Conservation (phyloP, 2,888 invertebrate genomes). For the Heliconius erato region DNA sequence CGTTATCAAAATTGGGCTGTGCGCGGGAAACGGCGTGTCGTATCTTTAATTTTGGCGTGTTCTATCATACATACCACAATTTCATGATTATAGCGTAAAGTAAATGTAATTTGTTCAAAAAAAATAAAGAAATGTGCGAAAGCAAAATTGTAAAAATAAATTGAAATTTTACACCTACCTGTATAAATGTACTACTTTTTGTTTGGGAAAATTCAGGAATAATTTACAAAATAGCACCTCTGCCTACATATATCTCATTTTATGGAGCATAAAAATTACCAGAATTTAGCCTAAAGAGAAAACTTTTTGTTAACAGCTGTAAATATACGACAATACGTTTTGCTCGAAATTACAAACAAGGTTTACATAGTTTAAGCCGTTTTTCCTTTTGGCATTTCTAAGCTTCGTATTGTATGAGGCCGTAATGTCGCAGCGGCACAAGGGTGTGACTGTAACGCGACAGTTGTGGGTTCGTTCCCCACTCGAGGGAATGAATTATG, state of each 20-base stretch:
- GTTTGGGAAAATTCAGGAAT: not conserved
- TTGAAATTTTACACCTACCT: not conserved
- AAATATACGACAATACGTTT: conserved; percentile 9
- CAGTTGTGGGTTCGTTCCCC: no score
- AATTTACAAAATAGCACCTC: not conserved
- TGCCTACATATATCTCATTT: conserved; percentile 1
- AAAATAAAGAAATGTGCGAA: not conserved
- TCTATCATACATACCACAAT: not conserved
- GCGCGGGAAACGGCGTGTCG: no score
- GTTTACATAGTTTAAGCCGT: conserved; percentile 7
- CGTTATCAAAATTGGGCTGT: no score
- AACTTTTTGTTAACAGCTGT: conserved; percentile 23
- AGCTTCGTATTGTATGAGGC: not conserved
- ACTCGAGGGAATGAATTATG: no score
- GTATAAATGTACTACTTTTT: not conserved
- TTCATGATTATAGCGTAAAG: no score
- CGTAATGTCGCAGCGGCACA: no score
- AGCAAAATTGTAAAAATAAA: not conserved
- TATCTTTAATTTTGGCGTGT: not conserved
- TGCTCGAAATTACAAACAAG: conserved; percentile 6
- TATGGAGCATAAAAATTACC: conserved; percentile 15
- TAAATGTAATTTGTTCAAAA: not conserved
- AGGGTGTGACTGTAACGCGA: no score
- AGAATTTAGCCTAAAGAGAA: conserved; percentile 2
- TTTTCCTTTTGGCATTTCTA: not conserved